Conservation (phyloP, 2,888 invertebrate species). For the Altica lythri region DNA sequence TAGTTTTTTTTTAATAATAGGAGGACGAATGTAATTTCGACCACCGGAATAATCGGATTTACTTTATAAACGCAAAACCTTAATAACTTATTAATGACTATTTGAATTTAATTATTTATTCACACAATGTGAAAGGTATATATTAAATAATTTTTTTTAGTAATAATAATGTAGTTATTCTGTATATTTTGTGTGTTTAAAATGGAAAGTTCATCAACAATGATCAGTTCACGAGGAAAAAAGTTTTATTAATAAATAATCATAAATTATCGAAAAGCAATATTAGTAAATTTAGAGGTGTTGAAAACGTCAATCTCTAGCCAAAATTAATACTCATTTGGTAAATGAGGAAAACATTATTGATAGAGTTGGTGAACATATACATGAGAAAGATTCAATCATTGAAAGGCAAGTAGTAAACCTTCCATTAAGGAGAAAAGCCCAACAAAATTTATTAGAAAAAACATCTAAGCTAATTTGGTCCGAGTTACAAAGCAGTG, state of each 20-base stretch:
- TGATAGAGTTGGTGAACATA: background rate
- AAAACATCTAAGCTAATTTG: background rate
- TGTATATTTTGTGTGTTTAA: background rate
- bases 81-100: background rate
- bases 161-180: background rate
- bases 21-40: too few relatives aligned
- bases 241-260: background rate
- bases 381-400: background rate
- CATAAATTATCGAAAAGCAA: background rate
- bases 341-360: background rate
- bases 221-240: background rate
- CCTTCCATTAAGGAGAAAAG: too few relatives aligned
- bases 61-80: too few relatives aligned
- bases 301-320: background rate
- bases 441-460: background rate
- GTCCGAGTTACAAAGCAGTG: background rate
- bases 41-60: background rate
- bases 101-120: background rate
- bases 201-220: background rate
- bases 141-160: background rate
- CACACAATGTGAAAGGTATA: background rate
- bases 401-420: too few relatives aligned
- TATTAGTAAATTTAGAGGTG: too few relatives aligned
- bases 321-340: background rate
- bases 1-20: too few relatives aligned